A percentile compares a stretch with the other conserved stretches of the same genome.
Evolutionary conservation across 2,797 vertebrate genomes (phyloP).

Genomic region (Okamejei kenojei): DNA sequence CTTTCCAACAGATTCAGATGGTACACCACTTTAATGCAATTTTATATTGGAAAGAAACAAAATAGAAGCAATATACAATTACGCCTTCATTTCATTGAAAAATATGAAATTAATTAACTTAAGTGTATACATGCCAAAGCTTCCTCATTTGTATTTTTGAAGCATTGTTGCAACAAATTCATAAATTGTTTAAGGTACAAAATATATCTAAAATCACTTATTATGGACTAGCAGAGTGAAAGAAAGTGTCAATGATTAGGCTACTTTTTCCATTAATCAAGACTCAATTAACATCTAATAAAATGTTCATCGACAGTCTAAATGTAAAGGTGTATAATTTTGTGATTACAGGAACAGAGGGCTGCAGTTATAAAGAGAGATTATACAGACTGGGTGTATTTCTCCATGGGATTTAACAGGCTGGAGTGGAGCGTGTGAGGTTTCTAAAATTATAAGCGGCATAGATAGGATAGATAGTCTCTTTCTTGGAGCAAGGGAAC

Average conservation of each 20-base stretch:
- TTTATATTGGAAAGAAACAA: not conserved
- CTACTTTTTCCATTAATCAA: not conserved
- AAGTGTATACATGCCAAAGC: not conserved
- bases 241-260: not conserved
- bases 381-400: too few species aligned
- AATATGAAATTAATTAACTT: not conserved
- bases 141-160: not conserved
- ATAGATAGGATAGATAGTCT: too few species aligned
- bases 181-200: not conserved
- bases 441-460: too few species aligned
- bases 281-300: not conserved
- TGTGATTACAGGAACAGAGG: too few species aligned
- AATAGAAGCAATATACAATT: not conserved
- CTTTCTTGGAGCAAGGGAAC: too few species aligned
- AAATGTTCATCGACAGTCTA: too few species aligned
- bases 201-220: not conserved
- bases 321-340: too few species aligned
- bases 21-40: not conserved
- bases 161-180: not conserved
- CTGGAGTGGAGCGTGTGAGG: too few species aligned
- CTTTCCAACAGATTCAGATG: not conserved
- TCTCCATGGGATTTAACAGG: too few species aligned
- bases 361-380: too few species aligned
- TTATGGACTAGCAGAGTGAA: not conserved
- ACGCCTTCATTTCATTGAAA: not conserved